Evolutionary conservation across 2,113 vertebrate genomes (phyloP), one percentile per base, ranked within the genome.

Genomic region (Pteronura brasiliensis): DNA sequence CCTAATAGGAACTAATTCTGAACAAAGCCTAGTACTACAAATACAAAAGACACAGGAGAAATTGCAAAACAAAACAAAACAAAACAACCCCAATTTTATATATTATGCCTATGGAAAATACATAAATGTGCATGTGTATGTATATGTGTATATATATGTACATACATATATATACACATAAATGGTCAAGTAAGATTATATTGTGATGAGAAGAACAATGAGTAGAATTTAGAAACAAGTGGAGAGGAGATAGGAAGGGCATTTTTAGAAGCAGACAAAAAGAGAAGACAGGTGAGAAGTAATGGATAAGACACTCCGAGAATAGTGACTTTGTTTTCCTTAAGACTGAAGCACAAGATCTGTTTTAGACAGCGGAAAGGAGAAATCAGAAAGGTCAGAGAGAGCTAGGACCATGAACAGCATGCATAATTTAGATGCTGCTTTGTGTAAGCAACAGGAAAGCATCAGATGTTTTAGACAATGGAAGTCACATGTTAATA

Each of bases 261-360:
- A 81, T 49, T 71, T 71, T 90, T 81, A 81, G 63, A 94, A 88
- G 25, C 93, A 81, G 18, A 88, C 81, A 88, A 49, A 94, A 94
- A 80, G 59, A 82, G 39, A 88, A 94, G 39, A 72, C 18, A 61
- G 67, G 65, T 67, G 31, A 59, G 77, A 49, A 59, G 34, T 72
- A 80, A 88, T 23, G 31, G 12, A 10, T 71, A 94, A 59, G 71
- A 93, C 27, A 86, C 61, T 79, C 72, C 79, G 72, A 93, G 34
- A 81, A 82, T 3, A 88, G 42, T 88, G 63, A 25, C 65, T 39
- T 59, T 88, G 52, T 81, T 49, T 20, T 15, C 34, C 39, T 47
- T 59, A 59, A 39, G 52, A 94, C 12, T 36, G 49, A 59, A 77
- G 36, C 7, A 80, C 36, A 67, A 69, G 34, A 49, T 65, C 36